Base-by-base conservation (phyloP, 2,797 vertebrate species). In the Poecile montanus region DNA sequence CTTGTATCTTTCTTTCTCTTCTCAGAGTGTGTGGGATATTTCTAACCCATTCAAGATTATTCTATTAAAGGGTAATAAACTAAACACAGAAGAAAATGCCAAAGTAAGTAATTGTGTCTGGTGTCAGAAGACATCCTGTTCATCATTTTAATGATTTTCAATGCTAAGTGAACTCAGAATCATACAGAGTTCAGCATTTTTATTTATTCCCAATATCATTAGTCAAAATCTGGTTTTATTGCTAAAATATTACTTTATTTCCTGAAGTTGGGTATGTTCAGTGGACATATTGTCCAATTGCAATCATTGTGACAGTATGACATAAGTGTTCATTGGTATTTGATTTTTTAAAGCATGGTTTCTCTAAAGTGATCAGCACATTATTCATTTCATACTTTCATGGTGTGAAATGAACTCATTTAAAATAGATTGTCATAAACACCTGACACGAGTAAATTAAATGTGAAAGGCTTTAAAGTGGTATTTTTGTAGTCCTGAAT, bases 31-130 rank as follows among this genome's bases (percentile, higher is more conserved):
- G 81, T 99, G 99, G 99, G 98, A 99, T 67, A 98, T 99, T 95
- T 97, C 96, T 30, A 97, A 77, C 53, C 97, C 98, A 42, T 99
- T 99, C 97, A 99, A 98, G 97, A 98, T 99, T 94, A 94, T 98
- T 58, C 98, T 99, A 22, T 96, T 99, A 83, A 99, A 98, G 86
- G 99, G 98, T 92, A 99, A 98, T 98, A 99, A 99, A 95, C 98
- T 99, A 97, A 99, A 99, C 23, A 99, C 99, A 29, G 99, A 99
- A 96, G 99, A 99, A 97, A 98, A 98, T 34, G 98, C 99, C 91
- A 99, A 99, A 98, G 98, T 98, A 89, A 98, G 97, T 98, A 95
- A 60, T 23, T 30, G 3, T 86, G 32, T 23, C 19, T 79, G 57
- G 20, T 51, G 73, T 83, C 36, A 70, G 40, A 85, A 85, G 38